Percentiles rank a stretch among this genome's conserved stretches.
Conservation (phyloP, 2,888 invertebrate genomes). For the Salticus scenicus region DNA sequence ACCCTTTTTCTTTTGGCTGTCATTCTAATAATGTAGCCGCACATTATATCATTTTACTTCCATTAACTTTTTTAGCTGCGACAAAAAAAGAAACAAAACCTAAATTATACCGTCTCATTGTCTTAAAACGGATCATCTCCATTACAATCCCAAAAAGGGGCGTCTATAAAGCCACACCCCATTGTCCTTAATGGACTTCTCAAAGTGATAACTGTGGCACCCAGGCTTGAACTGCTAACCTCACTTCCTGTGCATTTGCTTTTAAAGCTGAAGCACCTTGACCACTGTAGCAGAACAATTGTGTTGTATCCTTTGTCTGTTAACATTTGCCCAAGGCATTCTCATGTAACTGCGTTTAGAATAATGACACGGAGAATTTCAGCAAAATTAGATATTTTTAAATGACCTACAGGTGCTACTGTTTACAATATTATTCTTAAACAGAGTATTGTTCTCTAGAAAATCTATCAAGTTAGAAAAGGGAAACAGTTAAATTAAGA, state of each 20-base stretch:
- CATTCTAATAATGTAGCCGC: not conserved
- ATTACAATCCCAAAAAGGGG: constrained; percentile 12
- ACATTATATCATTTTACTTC: constrained; percentile 13
- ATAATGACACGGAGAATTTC: not conserved
- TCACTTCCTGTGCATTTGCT: constrained; percentile 51
- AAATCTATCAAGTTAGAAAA: not conserved
- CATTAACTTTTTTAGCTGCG: not conserved
- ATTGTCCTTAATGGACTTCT: constrained; percentile 25
- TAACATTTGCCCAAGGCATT: not conserved
- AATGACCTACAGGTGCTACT: not conserved
- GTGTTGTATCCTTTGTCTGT: constrained; percentile 8
- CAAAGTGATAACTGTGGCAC: constrained; percentile 65
- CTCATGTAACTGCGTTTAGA: not conserved
- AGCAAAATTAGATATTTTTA: not conserved
- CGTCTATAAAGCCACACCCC: constrained; percentile 25
- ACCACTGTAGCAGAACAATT: constrained; percentile 15
- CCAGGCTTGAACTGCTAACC: constrained; percentile 60
- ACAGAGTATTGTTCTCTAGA: not conserved
- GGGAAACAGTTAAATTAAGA: not conserved
- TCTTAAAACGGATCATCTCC: constrained; percentile 40
- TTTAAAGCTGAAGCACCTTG: not conserved
- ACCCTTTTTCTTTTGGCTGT: not conserved
- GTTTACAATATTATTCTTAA: not conserved
- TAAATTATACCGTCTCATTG: constrained; percentile 34
- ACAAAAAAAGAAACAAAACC: constrained; percentile 15